Base-by-base conservation (phyloP, 2,797 vertebrate genomes). In the Rhodeus uyekii region DNA sequence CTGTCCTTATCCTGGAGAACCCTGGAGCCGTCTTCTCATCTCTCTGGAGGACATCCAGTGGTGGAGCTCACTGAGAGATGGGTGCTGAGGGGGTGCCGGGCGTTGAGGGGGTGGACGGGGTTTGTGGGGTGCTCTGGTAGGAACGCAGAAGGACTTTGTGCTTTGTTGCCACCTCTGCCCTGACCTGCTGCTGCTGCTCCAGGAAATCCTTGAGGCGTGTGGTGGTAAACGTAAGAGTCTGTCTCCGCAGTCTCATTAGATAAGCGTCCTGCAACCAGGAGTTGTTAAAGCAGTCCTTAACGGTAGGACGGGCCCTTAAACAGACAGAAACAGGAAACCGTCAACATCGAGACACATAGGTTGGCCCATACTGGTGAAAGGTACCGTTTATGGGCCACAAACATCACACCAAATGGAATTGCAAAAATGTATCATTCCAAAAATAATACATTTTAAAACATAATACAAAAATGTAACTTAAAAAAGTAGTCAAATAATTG, bases 81-180 rank as follows among this genome's bases (percentile, higher is more conserved):
- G 96, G 91, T 60, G 92, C 78, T 1, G 87, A 46, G 90, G 93
- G 87, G 24, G 87, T 75, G 18, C 83, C 14, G 44, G 92, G 91
- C 75, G 90, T 87, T 68, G 80, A 90, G 5, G 96, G 95, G 86
- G 92, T 92, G 29, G 91, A 87, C 89, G 96, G 93, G 6, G 89
- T 93, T 89, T 93, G 88, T 0, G 95, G 91, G 4, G 92, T 89
- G 89, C 95, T 95, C 79, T 96, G 96, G 92, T 99, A 99, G 86
- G 97, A 98, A 77, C 98, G 96, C 83, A 99, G 95, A 87, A 99
- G 97, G 90, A 99, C 98, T 92, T 97, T 98, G 95, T 99, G 98
- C 92, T 95, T 96, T 87, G 98, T 99, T 90, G 96, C 95, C 0
- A 88, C 91, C 84, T 94, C 94, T 0, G 93, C 83, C 1, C 97